Conservation (phyloP, 2,888 invertebrate genomes). For the Agrenia bidenticulata region DNA sequence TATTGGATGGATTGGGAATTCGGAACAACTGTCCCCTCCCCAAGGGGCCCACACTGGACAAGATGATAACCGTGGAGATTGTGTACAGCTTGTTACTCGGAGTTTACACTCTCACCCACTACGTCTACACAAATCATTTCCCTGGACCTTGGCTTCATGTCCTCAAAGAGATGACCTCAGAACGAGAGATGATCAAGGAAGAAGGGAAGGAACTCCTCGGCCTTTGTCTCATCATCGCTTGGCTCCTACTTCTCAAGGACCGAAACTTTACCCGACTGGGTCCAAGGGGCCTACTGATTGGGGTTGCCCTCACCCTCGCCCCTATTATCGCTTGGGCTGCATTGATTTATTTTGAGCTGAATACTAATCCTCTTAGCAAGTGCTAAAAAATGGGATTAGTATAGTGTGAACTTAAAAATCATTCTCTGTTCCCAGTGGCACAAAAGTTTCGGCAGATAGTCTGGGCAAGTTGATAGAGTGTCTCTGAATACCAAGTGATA, state of each 20-base stretch:
- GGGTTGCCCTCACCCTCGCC: slow-evolving; percentile 22
- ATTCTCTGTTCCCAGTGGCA: too few species aligned
- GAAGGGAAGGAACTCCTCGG: slow-evolving; percentile 47
- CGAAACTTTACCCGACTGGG: slow-evolving; percentile 33
- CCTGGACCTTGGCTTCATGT: background rate
- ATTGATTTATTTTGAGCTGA: too few species aligned
- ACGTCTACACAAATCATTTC: slow-evolving; percentile 1
- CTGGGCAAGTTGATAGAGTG: too few species aligned
- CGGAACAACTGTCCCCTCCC: background rate
- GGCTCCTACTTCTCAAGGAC: slow-evolving; percentile 34
- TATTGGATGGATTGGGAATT: too few species aligned
- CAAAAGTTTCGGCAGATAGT: too few species aligned
- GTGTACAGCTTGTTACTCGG: slow-evolving; percentile 38
- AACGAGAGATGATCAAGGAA: slow-evolving; percentile 30
- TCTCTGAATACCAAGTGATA: too few species aligned
- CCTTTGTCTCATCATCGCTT: slow-evolving; percentile 37
- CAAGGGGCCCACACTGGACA: background rate
- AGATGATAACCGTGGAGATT: slow-evolving; percentile 27
- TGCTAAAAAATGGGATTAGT: too few species aligned
- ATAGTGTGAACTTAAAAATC: too few species aligned
- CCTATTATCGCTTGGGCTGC: slow-evolving; percentile 43
- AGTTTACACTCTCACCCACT: slow-evolving; percentile 34
- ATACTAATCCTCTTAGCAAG: too few species aligned
- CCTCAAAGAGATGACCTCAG: slow-evolving; percentile 4
- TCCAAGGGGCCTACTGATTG: slow-evolving; percentile 26